phyloP scores from a whole-genome alignment of 2,113 vertebrate species.

The Gavialis gangeticus region DNA sequence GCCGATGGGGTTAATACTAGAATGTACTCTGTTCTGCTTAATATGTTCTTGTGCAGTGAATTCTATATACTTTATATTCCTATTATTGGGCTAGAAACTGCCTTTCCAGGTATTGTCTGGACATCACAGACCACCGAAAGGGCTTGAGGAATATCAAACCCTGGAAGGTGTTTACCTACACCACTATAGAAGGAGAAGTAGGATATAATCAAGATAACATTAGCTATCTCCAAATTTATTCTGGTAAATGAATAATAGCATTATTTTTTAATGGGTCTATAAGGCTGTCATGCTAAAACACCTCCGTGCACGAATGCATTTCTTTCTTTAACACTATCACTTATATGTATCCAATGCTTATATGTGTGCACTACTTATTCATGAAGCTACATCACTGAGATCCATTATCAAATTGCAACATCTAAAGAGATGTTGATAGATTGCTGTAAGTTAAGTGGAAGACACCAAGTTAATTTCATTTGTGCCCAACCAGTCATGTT shows the following conservation, averaged over 20 bases:
- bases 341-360: not conserved
- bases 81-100: not conserved
- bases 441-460: not conserved
- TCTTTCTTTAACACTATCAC: not conserved
- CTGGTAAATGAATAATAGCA: not conserved
- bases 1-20: not conserved
- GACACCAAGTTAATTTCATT: not conserved
- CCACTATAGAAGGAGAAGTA: not conserved
- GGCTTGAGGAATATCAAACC: not conserved
- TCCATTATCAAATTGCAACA: not conserved
- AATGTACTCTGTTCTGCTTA: not conserved
- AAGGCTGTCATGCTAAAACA: not conserved
- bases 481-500: not conserved
- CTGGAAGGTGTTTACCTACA: fast-evolving
- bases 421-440: not conserved
- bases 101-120: not conserved
- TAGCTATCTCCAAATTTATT: not conserved
- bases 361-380: not conserved
- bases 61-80: not conserved
- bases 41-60: not conserved
- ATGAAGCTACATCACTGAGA: not conserved
- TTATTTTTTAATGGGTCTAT: not conserved
- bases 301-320: not conserved
- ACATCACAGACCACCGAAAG: fast-evolving
- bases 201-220: not conserved